Conservation (phyloP, 2,888 invertebrate species). For the Rotaria sp. region DNA sequence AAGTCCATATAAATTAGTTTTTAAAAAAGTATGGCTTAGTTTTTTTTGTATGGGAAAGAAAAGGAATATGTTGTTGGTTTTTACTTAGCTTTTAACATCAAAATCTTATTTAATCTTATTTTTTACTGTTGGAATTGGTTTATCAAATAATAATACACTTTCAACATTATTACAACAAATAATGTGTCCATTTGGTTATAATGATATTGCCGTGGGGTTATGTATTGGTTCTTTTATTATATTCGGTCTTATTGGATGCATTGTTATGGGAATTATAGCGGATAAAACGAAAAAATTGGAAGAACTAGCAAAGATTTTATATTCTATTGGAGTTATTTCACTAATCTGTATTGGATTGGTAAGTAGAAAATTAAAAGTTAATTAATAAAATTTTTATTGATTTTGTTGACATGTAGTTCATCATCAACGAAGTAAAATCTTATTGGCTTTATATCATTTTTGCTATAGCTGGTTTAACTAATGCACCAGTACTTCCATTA, state of each 20-base stretch:
- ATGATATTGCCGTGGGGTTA: slow-evolving; percentile 56
- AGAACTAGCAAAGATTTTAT: slow-evolving; percentile 55
- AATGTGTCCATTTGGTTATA: slow-evolving; percentile 57
- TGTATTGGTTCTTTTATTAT: slow-evolving; percentile 57
- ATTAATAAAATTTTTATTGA: slow-evolving; percentile 46
- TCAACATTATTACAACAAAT: slow-evolving; percentile 58
- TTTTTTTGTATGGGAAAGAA: too few species aligned
- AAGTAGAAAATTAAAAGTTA: not conserved
- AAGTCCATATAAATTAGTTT: not conserved
- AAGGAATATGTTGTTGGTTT: too few species aligned
- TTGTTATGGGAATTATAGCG: slow-evolving; percentile 53
- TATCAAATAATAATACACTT: slow-evolving; percentile 57
- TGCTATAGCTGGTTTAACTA: slow-evolving; percentile 55
- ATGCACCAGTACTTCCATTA: slow-evolving; percentile 57
- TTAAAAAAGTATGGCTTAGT: not conserved
- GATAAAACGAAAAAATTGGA: slow-evolving; percentile 57
- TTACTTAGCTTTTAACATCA: slow-evolving; percentile 43
- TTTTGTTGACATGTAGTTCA: slow-evolving; percentile 44
- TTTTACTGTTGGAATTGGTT: slow-evolving; percentile 54
- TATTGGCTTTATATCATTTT: slow-evolving; percentile 49
- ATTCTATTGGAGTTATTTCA: slow-evolving; percentile 45
- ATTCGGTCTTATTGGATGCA: slow-evolving; percentile 56
- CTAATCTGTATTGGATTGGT: not conserved
- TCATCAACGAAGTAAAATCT: slow-evolving; percentile 33
- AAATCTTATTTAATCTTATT: slow-evolving; percentile 52